Base-by-base conservation (phyloP, 2,888 invertebrate genomes). In the Clepsis dumicolana region DNA sequence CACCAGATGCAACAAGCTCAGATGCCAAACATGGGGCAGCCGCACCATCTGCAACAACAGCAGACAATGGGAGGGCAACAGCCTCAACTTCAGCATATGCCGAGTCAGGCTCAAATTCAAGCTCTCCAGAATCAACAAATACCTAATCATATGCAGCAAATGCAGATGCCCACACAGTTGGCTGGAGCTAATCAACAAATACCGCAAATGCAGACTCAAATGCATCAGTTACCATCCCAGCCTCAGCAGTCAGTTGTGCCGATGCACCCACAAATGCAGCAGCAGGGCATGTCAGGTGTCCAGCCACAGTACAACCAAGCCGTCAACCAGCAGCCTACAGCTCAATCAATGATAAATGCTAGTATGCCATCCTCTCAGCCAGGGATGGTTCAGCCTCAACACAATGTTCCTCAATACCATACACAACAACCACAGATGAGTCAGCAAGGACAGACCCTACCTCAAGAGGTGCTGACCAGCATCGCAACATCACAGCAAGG, bases 261-360 rank as follows among this genome's bases (percentile, higher is more conserved):
- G 2, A 94, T 94, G 89, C 94, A 94, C 77, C 89, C 92, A 29
- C 93, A 92, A 77, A 90, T 94, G 87, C 91, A 93, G 72, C 94
- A 93, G 62, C 93, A 92, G 73, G 85, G 86, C 56, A 89, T 94
- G 86, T 78, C 92, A 67, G 89, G 90, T 65, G 91, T 94, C 38
- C 94, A 94, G 79, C 94, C 94, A 71, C 94, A 94, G 76, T 94
- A 94, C 72, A 91, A 88, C 73, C 94, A 94, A 81, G 89, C 93
- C 70, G 94, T 94, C 32, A 89, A 83, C 70, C 94, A 94, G 77
- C 91, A 93, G 71, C 75, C 89, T 8, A 90, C 89, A 72, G 77
- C 91, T 35, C 94, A 93, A 79, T 78, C 87, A 8, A 93, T 94
- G 89, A 92, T 94, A 52, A 92, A 82, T 72, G 85, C 89, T 64